Evolutionary conservation across 2,888 invertebrate species (phyloP), one percentile per base, ranked within the genome.

Genomic region (Cacoxenus indagator): DNA sequence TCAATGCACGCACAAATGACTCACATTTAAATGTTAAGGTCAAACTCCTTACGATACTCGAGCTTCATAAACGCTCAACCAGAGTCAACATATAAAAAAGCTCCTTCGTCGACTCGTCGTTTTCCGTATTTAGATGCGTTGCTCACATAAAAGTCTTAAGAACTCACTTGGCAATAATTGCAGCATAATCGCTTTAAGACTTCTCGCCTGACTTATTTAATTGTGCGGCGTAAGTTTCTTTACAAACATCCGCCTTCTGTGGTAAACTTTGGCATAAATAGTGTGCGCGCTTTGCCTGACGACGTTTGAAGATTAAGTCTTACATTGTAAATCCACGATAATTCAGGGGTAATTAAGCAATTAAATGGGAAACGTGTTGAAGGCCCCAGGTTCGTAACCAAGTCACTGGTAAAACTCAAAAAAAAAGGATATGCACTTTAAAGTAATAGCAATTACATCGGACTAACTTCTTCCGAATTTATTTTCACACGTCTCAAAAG

Each of bases 291-390:
- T 37, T n/a, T n/a, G n/a, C n/a, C 37, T 8, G 2, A 37, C 8
- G 14, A 37, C 14, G 37, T 8, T 14, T 11, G 5, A 37, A 37
- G 37, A 37, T 37, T 8, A 37, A 37, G 37, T 37, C 37, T 2
- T 1, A 14, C 17, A 17, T 19, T 48, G 48, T 48, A 48, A 48
- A 48, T n/a, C n/a, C 11, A 19, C 48, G 19, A n/a, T 62, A 19
- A 31, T 69, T 68, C 68, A 72, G 75, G 69, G 70, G 79, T 82
- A 81, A 81, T 81, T 83, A 81, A 81, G 82, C 82, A 83, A 81
- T 81, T 81, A 83, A 80, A 79, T 45, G 31, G 45, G 24, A 62
- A 62, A 43, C 45, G 24, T 14, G 24, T 29, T 62, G 9, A 24
- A 37, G 26, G 62, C n/a, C 61, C 54, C 51, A 54, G 11, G 54